These are phyloP conservation scores for Lindbergichthys nudifrons DNA, from an alignment of 2,797 vertebrate genomes.

Conservation along the genomic window DNA sequence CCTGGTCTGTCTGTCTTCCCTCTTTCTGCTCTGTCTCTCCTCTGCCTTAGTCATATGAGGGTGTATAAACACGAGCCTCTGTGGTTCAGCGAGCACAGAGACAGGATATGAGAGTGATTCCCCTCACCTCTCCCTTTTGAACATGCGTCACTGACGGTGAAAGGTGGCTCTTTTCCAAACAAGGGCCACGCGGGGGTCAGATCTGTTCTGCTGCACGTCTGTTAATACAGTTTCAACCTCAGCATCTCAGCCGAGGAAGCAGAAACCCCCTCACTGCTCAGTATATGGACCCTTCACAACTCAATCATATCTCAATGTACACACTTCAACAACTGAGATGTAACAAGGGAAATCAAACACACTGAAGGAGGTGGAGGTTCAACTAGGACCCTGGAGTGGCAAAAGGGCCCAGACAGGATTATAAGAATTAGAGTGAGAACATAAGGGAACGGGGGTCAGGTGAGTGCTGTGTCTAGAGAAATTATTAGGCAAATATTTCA, in stretches of 20 bases:
- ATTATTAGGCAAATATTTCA: not conserved
- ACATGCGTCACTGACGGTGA: constrained; percentile 56
- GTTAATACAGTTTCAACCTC: constrained; percentile 28
- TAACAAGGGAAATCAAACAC: constrained; percentile 47
- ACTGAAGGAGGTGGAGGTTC: constrained; percentile 17
- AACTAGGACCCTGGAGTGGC: constrained; percentile 7
- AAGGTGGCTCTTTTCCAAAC: constrained; percentile 41
- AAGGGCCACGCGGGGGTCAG: constrained; percentile 43
- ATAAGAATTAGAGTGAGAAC: not conserved
- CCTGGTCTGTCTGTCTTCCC: constrained; percentile 9
- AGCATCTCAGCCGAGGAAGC: constrained; percentile 40
- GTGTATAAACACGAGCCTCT: constrained; percentile 64
- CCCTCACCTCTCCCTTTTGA: constrained; percentile 55
- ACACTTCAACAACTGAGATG: constrained; percentile 19
- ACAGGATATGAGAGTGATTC: constrained; percentile 74
- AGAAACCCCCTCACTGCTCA: constrained; percentile 15
- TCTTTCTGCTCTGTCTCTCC: constrained; percentile 31
- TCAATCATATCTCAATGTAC: constrained; percentile 14
- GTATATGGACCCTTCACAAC: not conserved
- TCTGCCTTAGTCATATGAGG: constrained; percentile 52
- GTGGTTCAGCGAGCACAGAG: constrained; percentile 62
- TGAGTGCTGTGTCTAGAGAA: not conserved
- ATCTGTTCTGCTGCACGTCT: constrained; percentile 34
- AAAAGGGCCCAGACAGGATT: not conserved
- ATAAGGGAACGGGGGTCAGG: not conserved